Base-by-base conservation (phyloP, 2,888 invertebrate species). In the Geotrupes spiniger region DNA sequence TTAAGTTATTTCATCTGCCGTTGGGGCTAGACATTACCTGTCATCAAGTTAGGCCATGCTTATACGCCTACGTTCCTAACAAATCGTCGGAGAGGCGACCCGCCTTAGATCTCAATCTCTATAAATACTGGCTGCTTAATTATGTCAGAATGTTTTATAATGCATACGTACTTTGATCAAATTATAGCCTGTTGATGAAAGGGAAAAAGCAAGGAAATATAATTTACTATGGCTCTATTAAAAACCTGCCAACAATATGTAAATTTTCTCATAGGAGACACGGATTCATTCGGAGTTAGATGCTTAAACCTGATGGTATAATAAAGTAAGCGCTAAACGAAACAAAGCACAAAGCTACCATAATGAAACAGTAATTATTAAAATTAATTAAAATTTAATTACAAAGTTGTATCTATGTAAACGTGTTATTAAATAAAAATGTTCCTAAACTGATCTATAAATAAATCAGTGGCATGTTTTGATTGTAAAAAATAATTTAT, bases 111-210 rank as follows among this genome's bases (percentile, higher is more conserved):
- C 46, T 46, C 46, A 58, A 61, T 60, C 61, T 56, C 42, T 54
- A 59, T 61, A 59, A 59, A 60, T 54, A 59, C 56, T 50, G 49
- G 52, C 51, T 52, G 51, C 53, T 57, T 58, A 60, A 61, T 60
- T 61, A 60, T 60, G 59, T 58, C 59, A 56, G 51, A 53, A 57
- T 49, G 55, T 51, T 57, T 58, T 60, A 56, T 52, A 50, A 51
- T 49, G 44, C 46, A 46, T 47, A 44, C 41, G 44, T 50, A 36
- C 36, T 33, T 15, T 33, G 33, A 33, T 33, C 33, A 33, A 33
- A 33, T 33, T 33, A 33, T 33, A 33, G 33, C 33, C 33, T 33
- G 33, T 33, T 33, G 33, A 33, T 14, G 33, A 33, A 33, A 8
- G 8, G 33, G 9, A 12, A 12, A 15, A 15, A 33, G 12, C 33